phyloP scores from a whole-genome alignment of 2,797 vertebrate species.

The Lepilemur ruficaudatus region DNA sequence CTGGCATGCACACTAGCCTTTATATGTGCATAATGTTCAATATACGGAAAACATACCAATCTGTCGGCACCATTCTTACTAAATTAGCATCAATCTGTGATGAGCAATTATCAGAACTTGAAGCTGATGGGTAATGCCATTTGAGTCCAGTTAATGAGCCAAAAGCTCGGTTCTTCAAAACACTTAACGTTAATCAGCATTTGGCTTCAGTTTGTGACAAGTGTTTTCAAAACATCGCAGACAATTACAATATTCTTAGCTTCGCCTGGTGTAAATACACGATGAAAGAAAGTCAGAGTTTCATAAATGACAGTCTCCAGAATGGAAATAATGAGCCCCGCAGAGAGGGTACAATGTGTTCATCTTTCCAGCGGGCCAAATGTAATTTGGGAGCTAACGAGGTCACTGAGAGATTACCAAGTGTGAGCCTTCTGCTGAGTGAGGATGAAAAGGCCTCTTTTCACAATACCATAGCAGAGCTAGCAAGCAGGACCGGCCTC shows the following conservation, averaged over 20 bases:
- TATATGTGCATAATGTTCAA: background rate
- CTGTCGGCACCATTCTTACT: conserved; percentile 33
- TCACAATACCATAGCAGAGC: background rate
- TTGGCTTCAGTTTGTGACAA: conserved; percentile 68
- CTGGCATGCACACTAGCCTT: background rate
- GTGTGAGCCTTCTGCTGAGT: background rate
- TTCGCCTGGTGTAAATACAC: conserved; percentile 55
- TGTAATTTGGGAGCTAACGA: conserved; percentile 41
- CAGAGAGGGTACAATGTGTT: conserved; percentile 51
- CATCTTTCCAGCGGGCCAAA: conserved; percentile 25
- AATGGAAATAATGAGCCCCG: conserved; percentile 71
- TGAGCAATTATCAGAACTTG: conserved; percentile 63
- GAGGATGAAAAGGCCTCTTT: conserved; percentile 27
- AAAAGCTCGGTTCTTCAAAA: conserved; percentile 65
- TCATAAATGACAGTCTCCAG: conserved; percentile 69
- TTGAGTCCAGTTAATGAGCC: conserved; percentile 67
- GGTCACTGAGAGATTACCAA: conserved; percentile 56
- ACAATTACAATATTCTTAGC: conserved; percentile 71
- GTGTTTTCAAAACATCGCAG: conserved; percentile 73
- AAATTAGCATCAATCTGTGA: conserved; percentile 53
- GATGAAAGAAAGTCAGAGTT: conserved; percentile 59
- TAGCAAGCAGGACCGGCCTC: background rate
- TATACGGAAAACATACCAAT: conserved; percentile 19
- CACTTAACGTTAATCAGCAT: conserved; percentile 66
- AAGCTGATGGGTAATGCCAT: conserved; percentile 64